Percentiles rank a stretch among this genome's conserved stretches.
phyloP scores from a whole-genome alignment of 2,888 invertebrate genomes.

The Rotaria macrura region DNA sequence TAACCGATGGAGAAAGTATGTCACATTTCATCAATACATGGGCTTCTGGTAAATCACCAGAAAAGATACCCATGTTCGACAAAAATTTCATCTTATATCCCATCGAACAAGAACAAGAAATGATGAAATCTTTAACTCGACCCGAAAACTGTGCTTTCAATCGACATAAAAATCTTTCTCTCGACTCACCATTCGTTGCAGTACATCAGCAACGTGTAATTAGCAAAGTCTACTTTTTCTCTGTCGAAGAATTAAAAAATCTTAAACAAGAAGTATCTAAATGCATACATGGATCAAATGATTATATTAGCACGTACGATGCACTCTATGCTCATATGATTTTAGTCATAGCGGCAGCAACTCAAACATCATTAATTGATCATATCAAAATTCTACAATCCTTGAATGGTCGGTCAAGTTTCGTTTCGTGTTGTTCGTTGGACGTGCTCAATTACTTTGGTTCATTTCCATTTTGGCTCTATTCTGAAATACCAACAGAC shows the following conservation, averaged over 20 bases:
- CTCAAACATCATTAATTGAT: not conserved
- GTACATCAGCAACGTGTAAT: not conserved
- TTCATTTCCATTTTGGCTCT: not conserved
- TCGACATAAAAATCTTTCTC: not conserved
- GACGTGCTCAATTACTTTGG: not conserved
- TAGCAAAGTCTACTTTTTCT: not conserved
- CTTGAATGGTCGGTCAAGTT: not conserved
- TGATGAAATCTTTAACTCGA: not conserved
- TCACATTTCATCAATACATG: not conserved
- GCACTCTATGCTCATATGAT: too few species aligned
- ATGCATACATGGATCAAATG: not conserved
- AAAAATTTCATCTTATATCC: not conserved
- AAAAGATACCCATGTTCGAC: not conserved
- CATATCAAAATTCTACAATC: not conserved
- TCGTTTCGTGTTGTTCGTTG: not conserved
- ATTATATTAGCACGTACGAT: not conserved
- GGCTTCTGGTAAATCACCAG: not conserved
- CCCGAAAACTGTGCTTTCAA: not conserved
- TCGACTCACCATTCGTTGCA: not conserved
- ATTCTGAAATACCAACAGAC: not conserved
- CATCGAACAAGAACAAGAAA: not conserved
- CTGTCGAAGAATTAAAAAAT: not conserved
- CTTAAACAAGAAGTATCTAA: not conserved
- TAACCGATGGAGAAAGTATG: not conserved
- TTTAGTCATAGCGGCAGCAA: too few species aligned